phyloP scores from a whole-genome alignment of 2,888 invertebrate species.

The Torymus auratus region DNA sequence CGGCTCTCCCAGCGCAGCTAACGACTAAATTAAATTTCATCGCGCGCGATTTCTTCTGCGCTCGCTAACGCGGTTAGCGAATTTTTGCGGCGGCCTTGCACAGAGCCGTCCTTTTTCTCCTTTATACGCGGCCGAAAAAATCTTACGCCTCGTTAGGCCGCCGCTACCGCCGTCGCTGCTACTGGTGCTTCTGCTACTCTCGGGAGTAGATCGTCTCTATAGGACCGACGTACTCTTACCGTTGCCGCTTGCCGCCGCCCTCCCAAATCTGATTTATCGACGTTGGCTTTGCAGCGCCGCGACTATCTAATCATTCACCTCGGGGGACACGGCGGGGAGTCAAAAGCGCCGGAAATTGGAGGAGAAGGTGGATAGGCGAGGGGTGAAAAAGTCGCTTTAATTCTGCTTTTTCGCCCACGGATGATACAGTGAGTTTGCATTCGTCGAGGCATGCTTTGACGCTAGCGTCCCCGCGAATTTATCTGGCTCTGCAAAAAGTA shows the following conservation, averaged over 20 bases:
- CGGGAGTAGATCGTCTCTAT: too few relatives aligned
- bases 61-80: conserved; percentile 2
- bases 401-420: background rate
- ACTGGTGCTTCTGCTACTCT: too few relatives aligned
- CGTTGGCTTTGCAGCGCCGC: conserved; percentile 9
- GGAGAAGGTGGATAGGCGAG: too few relatives aligned
- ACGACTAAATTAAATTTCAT: conserved; percentile 46
- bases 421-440: background rate
- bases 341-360: too few relatives aligned
- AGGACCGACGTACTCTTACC: too few relatives aligned
- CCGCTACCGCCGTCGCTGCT: background rate
- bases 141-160: conserved; percentile 40
- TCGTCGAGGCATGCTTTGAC: too few relatives aligned
- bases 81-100: background rate
- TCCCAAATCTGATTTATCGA: conserved; percentile 26
- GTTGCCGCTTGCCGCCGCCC: background rate
- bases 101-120: background rate
- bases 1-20: background rate
- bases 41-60: conserved; percentile 23
- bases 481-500: conserved; percentile 8
- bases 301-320: conserved; percentile 7
- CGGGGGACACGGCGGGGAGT: background rate
- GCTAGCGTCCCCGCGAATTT: background rate
- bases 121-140: conserved; percentile 15
- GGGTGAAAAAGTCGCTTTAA: too few relatives aligned